Evolutionary conservation across 2,888 invertebrate genomes (phyloP).

Genomic region (Allygus modestus): DNA sequence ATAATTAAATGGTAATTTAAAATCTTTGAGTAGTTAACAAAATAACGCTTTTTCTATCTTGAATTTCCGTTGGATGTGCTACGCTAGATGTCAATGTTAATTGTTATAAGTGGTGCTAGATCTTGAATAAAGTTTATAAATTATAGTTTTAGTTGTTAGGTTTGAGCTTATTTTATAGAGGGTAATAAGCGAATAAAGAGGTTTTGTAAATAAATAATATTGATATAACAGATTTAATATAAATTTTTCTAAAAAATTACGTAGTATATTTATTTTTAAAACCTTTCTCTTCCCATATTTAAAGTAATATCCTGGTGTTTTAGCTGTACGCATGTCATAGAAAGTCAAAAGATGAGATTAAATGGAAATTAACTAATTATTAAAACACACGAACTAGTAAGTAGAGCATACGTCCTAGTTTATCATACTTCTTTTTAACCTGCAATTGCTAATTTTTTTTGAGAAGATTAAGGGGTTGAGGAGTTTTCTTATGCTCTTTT

Average conservation of each 20-base stretch:
- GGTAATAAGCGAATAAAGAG: background rate
- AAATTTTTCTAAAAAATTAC: slow-evolving; percentile 1
- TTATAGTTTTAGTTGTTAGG: background rate
- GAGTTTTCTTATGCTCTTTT: too few relatives aligned
- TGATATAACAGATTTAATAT: slow-evolving; percentile 50
- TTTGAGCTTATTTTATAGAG: slow-evolving; percentile 44
- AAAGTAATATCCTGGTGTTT: too few relatives aligned
- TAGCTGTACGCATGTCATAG: too few relatives aligned
- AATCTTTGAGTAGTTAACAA: slow-evolving; percentile 10
- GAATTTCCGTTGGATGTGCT: slow-evolving; percentile 20
- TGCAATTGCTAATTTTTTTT: too few relatives aligned
- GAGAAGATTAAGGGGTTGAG: too few relatives aligned
- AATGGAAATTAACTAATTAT: too few relatives aligned
- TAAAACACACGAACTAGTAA: too few relatives aligned
- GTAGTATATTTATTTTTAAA: background rate
- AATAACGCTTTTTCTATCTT: background rate
- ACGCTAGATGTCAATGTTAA: slow-evolving; percentile 11
- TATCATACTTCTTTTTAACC: too few relatives aligned
- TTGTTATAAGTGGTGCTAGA: slow-evolving; percentile 42
- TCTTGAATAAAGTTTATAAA: background rate
- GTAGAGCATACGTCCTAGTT: too few relatives aligned
- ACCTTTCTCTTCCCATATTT: too few relatives aligned
- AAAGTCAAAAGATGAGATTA: too few relatives aligned
- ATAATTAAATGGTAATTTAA: background rate
- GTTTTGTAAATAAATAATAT: slow-evolving; percentile 52